Evolutionary conservation across 2,797 vertebrate species (phyloP).

Genomic region (Otolemur crassicaudatus): DNA sequence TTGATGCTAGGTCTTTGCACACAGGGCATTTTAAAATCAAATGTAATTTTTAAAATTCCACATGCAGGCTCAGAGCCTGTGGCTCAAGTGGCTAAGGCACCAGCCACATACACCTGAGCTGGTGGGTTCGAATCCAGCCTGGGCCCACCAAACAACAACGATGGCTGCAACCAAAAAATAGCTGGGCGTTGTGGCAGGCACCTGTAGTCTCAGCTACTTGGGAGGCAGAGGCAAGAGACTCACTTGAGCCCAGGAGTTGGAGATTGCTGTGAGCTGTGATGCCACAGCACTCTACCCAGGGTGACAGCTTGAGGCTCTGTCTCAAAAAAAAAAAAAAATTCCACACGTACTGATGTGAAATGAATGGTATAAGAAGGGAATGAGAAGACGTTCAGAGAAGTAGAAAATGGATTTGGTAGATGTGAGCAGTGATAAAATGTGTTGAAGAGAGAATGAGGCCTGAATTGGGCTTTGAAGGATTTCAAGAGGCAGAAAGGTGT

Average conservation of each 20-base stretch:
- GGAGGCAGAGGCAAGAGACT: too few species aligned
- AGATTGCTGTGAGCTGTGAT: too few species aligned
- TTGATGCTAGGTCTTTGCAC: constrained; percentile 1
- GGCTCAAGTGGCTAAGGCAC: too few species aligned
- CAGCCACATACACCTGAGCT: too few species aligned
- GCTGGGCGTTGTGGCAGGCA: too few species aligned
- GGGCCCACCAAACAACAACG: too few species aligned
- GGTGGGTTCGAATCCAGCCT: too few species aligned
- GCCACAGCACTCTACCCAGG: too few species aligned
- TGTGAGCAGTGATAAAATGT: neutral
- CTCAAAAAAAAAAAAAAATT: neutral
- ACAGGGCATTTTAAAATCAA: constrained; percentile 27
- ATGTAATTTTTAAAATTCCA: neutral
- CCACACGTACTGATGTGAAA: neutral
- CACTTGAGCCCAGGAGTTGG: too few species aligned
- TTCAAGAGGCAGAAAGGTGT: neutral
- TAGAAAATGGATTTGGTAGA: neutral
- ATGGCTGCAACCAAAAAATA: too few species aligned
- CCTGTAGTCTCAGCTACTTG: too few species aligned
- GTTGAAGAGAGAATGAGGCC: neutral
- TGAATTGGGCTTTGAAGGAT: constrained; percentile 13
- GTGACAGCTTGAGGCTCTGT: too few species aligned
- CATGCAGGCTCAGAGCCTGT: neutral
- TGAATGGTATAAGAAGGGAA: neutral
- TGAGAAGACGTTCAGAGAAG: neutral